These are phyloP conservation scores for Discoglossus pictus DNA, from an alignment of 2,797 vertebrate genomes.

Conservation along the genomic window DNA sequence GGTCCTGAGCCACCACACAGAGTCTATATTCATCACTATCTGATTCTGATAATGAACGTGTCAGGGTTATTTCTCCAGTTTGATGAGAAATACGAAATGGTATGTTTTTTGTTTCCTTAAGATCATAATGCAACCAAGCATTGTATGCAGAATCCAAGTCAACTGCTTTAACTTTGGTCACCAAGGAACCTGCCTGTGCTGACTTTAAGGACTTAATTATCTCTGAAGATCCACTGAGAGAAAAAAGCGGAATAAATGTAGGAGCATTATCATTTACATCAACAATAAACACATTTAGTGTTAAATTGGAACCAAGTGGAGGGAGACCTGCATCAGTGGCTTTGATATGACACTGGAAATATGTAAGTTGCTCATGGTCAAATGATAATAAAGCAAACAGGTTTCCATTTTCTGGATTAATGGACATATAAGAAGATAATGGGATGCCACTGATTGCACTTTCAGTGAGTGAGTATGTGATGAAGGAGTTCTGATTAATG, in stretches of 20 bases:
- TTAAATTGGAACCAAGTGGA: slow-evolving; percentile 60
- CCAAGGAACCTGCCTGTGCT: slow-evolving; percentile 77
- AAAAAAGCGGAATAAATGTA: slow-evolving; percentile 58
- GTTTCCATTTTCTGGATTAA: slow-evolving; percentile 58
- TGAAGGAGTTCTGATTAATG: slow-evolving; percentile 54
- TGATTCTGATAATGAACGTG: slow-evolving; percentile 54
- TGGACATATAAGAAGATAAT: slow-evolving; percentile 56
- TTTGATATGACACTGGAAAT: slow-evolving; percentile 64
- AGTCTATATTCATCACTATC: slow-evolving; percentile 53
- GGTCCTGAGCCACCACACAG: slow-evolving; percentile 47
- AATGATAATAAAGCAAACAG: slow-evolving; percentile 56
- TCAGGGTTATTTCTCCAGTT: slow-evolving; percentile 62
- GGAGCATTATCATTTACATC: slow-evolving; percentile 67
- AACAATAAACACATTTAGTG: slow-evolving; percentile 60
- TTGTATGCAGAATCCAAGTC: slow-evolving; percentile 66
- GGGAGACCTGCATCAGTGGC: slow-evolving; percentile 63
- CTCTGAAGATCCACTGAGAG: slow-evolving; percentile 57
- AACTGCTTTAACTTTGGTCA: slow-evolving; percentile 89
- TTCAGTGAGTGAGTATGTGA: slow-evolving; percentile 58
- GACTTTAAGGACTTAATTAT: slow-evolving; percentile 74
- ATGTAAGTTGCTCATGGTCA: slow-evolving; percentile 59
- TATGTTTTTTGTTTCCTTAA: slow-evolving; percentile 48
- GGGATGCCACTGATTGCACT: slow-evolving; percentile 53
- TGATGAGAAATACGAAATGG: slow-evolving; percentile 51
- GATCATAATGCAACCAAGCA: slow-evolving; percentile 61